phyloP scores from a whole-genome alignment of 2,113 vertebrate species.

The Scolopax mira region DNA sequence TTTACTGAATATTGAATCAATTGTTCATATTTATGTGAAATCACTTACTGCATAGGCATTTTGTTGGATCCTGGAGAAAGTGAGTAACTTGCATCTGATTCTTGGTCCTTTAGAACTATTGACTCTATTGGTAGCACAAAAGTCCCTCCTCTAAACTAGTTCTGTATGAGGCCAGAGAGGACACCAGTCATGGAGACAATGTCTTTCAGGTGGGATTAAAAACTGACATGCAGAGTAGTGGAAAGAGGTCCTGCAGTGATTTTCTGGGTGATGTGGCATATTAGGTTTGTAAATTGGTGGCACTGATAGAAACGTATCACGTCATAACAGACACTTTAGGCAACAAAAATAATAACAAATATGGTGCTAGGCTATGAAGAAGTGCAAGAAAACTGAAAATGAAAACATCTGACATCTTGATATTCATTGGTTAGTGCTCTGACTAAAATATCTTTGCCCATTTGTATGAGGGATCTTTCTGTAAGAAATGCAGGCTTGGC shows the following conservation, averaged over 20 bases:
- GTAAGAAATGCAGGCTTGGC: neutral
- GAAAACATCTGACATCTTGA: neutral
- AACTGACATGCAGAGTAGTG: neutral
- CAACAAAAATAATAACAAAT: neutral
- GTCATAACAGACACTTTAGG: neutral
- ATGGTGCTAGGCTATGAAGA: neutral
- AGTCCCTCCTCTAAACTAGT: neutral
- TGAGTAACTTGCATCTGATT: neutral
- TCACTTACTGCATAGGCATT: neutral
- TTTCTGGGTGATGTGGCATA: neutral
- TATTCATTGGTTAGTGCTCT: neutral
- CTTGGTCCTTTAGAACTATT: neutral
- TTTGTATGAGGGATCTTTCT: neutral
- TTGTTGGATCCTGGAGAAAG: neutral
- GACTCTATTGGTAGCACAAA: neutral
- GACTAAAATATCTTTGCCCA: neutral
- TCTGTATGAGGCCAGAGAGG: neutral
- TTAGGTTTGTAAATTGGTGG: neutral
- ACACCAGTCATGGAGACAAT: neutral
- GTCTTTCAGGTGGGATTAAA: neutral
- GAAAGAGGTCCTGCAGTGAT: neutral
- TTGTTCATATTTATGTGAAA: neutral
- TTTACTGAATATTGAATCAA: neutral
- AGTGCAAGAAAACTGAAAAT: neutral
- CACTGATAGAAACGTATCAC: neutral